Evolutionary conservation across 2,797 vertebrate species (phyloP).

Genomic region (Spinus olivaceus): DNA sequence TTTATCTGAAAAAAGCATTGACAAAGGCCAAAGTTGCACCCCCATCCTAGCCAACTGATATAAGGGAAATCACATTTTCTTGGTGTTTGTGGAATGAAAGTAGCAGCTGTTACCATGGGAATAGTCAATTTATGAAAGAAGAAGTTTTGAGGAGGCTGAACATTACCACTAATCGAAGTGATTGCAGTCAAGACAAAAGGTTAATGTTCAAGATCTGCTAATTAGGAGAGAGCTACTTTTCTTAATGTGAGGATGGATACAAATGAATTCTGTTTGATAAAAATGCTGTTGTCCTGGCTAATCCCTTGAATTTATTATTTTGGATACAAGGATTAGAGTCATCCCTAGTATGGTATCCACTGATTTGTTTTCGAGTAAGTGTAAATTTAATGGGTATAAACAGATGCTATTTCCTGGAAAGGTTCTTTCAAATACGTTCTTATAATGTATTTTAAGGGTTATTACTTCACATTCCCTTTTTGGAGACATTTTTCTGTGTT

Average conservation of each 20-base stretch:
- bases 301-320: conserved; percentile 4
- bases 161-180: conserved; percentile 26
- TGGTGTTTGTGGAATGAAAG: conserved; percentile 1
- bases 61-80: conserved; percentile 21
- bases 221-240: neutral
- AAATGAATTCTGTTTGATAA: conserved; percentile 12
- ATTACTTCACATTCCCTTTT: neutral
- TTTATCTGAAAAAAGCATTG: conserved; percentile 21
- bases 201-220: conserved; percentile 45
- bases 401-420: neutral
- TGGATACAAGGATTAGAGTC: neutral
- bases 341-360: neutral
- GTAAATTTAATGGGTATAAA: neutral
- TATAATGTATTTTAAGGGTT: neutral
- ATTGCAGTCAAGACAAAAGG: conserved; percentile 49
- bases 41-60: neutral
- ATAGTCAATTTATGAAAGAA: conserved; percentile 39
- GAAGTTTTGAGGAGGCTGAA: conserved; percentile 29
- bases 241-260: neutral
- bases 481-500: neutral
- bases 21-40: neutral
- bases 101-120: conserved; percentile 54
- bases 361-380: neutral
- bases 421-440: neutral
- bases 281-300: neutral